These are phyloP conservation scores for Rhombomys opimus DNA, from an alignment of 2,113 vertebrate genomes.

Conservation along the genomic window DNA sequence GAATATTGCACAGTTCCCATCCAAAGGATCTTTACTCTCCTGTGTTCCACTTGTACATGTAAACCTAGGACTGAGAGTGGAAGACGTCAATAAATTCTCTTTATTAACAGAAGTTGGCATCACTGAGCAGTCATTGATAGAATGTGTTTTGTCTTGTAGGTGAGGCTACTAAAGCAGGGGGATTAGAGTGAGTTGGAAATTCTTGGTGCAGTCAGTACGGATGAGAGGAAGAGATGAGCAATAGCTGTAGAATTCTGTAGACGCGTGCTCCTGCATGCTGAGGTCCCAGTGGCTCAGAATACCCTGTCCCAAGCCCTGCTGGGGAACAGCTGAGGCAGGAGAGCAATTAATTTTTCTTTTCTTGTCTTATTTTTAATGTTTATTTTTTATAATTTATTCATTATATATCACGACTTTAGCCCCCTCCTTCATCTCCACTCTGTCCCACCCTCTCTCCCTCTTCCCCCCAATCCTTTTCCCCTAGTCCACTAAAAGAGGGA, in stretches of 20 bases:
- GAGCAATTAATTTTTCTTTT: not conserved
- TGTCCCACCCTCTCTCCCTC: too few species aligned
- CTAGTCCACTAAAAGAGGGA: too few species aligned
- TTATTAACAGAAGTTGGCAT: not conserved
- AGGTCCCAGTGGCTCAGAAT: not conserved
- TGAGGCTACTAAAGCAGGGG: not conserved
- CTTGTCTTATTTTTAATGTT: too few species aligned
- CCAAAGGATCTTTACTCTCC: not conserved
- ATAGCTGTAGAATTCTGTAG: not conserved
- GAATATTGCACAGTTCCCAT: not conserved
- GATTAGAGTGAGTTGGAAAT: not conserved
- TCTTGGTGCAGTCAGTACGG: fast-evolving
- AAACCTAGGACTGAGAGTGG: not conserved
- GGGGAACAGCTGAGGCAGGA: not conserved
- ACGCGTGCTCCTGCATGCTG: not conserved
- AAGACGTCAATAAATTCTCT: not conserved
- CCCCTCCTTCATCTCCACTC: too few species aligned
- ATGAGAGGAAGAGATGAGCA: fast-evolving
- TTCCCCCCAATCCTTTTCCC: too few species aligned
- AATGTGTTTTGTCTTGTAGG: not conserved
- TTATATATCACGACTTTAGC: too few species aligned
- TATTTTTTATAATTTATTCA: too few species aligned
- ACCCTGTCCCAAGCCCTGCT: not conserved
- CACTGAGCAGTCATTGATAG: not conserved
- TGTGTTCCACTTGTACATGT: not conserved